Percentiles rank a stretch among this genome's conserved stretches.
Evolutionary conservation across 1,140 invertebrate genomes (phyloP).

Genomic region (Drosophila sechellia): DNA sequence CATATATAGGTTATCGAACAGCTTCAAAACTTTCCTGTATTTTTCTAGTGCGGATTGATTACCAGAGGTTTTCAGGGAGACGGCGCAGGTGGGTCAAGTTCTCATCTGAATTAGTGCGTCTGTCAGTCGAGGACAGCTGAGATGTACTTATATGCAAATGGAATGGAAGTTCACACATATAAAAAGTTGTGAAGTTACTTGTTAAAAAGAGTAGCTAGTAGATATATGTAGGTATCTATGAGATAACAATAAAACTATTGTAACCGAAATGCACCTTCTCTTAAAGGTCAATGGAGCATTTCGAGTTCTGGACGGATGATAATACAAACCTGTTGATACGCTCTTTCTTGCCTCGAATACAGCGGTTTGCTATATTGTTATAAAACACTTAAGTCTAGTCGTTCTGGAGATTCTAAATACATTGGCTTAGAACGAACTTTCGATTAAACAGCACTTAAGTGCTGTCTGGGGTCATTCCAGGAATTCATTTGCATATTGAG

Average conservation of each 20-base stretch:
- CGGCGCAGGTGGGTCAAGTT: slow-evolving; percentile 21
- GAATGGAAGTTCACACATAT: slow-evolving; percentile 2
- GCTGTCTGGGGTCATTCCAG: slow-evolving; percentile 37
- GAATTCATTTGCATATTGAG: slow-evolving; percentile 33
- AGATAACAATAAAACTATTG: no score
- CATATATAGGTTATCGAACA: no score
- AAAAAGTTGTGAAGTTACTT: not conserved
- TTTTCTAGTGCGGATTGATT: not conserved
- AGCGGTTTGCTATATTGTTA: not conserved
- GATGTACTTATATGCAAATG: slow-evolving; percentile 6
- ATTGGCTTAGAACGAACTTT: slow-evolving; percentile 17
- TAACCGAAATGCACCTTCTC: no score
- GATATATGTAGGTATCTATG: no score
- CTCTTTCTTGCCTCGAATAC: not conserved
- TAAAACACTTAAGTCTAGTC: slow-evolving; percentile 10
- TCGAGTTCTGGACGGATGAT: not conserved
- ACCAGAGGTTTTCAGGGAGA: not conserved
- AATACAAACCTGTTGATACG: slow-evolving; percentile 3
- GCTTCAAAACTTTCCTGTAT: no score
- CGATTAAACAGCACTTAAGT: slow-evolving; percentile 28
- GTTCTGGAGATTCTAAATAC: not conserved
- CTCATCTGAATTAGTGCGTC: slow-evolving; percentile 37
- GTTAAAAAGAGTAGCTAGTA: not conserved
- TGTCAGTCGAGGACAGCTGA: slow-evolving; percentile 16
- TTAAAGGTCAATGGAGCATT: not conserved